Evolutionary conservation across 2,113 vertebrate genomes (phyloP).

Genomic region (Lota lota): DNA sequence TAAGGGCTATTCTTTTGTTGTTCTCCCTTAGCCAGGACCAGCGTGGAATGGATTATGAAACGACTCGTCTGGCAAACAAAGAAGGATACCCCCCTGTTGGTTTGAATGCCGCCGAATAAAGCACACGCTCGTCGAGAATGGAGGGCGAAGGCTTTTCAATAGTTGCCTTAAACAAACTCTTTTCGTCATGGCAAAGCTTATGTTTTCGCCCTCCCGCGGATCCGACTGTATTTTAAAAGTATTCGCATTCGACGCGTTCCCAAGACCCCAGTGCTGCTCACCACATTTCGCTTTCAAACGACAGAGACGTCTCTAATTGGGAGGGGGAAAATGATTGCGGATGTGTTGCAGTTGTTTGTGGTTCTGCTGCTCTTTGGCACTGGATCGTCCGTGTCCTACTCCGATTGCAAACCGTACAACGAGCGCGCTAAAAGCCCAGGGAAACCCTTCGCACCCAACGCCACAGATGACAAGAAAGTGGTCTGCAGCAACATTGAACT

Average conservation of each 20-base stretch:
- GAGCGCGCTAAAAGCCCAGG: constrained; percentile 58
- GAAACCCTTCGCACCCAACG: constrained; percentile 40
- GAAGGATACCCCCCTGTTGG: constrained; percentile 40
- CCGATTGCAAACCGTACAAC: constrained; percentile 65
- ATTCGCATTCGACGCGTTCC: too few relatives aligned
- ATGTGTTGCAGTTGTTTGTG: constrained; percentile 46
- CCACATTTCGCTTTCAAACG: too few relatives aligned
- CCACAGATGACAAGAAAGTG: constrained; percentile 74
- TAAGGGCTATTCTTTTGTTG: too few relatives aligned
- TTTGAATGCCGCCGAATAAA: constrained; percentile 35
- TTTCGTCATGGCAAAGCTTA: constrained; percentile 31
- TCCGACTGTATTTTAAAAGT: not conserved
- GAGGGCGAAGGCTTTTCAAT: constrained; percentile 51
- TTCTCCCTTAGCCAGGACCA: not conserved
- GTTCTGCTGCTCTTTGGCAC: constrained; percentile 49
- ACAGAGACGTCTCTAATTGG: not conserved
- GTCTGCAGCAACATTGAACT: constrained; percentile 91
- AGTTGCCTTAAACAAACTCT: constrained; percentile 27
- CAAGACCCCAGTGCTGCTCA: too few relatives aligned
- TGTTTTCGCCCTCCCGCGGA: constrained; percentile 16
- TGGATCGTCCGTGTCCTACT: not conserved
- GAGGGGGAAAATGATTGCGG: constrained; percentile 59
- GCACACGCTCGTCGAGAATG: constrained; percentile 29
- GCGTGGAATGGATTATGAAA: constrained; percentile 34
- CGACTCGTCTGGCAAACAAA: constrained; percentile 60